Evolutionary conservation across 2,113 vertebrate genomes (phyloP).

Genomic region (Mus spicilegus): DNA sequence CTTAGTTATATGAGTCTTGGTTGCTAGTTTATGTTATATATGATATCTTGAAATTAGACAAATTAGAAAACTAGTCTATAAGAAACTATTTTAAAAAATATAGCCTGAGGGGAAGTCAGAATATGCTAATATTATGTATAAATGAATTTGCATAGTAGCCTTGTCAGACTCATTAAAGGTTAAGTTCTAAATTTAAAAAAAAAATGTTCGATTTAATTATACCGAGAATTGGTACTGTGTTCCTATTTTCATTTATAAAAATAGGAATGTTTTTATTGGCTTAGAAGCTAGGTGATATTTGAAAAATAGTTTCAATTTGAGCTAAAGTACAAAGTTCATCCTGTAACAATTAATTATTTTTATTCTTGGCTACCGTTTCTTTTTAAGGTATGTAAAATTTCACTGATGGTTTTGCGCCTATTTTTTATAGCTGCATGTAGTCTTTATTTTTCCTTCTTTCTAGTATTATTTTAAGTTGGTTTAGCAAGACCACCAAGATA

Average conservation of each 20-base stretch:
- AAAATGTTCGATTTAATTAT: constrained; percentile 54
- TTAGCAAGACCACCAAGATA: constrained; percentile 81
- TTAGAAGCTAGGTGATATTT: constrained; percentile 68
- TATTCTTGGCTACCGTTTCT: constrained; percentile 90
- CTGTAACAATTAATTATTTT: constrained; percentile 83
- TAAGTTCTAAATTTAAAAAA: constrained; percentile 45
- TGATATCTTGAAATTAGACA: neutral
- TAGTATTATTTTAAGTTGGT: constrained; percentile 75
- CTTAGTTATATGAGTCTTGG: constrained; percentile 55
- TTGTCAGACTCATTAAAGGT: constrained; percentile 53
- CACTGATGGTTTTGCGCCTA: constrained; percentile 85
- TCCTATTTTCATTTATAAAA: constrained; percentile 74
- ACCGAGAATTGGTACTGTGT: constrained; percentile 46
- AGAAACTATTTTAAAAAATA: constrained; percentile 40
- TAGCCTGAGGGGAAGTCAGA: constrained; percentile 53
- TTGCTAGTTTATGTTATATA: neutral
- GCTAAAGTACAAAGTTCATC: constrained; percentile 79
- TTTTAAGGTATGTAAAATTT: constrained; percentile 92
- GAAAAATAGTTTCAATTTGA: constrained; percentile 72
- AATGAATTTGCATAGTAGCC: constrained; percentile 29
- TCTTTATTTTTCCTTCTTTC: constrained; percentile 79
- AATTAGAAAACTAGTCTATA: constrained; percentile 37
- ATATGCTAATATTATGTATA: constrained; percentile 56
- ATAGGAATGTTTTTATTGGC: constrained; percentile 60
- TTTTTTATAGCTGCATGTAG: constrained; percentile 86